A percentile compares a stretch with the other conserved stretches of the same genome.
Evolutionary conservation across 2,888 invertebrate species (phyloP).

Genomic region (Xiphydria camelus): DNA sequence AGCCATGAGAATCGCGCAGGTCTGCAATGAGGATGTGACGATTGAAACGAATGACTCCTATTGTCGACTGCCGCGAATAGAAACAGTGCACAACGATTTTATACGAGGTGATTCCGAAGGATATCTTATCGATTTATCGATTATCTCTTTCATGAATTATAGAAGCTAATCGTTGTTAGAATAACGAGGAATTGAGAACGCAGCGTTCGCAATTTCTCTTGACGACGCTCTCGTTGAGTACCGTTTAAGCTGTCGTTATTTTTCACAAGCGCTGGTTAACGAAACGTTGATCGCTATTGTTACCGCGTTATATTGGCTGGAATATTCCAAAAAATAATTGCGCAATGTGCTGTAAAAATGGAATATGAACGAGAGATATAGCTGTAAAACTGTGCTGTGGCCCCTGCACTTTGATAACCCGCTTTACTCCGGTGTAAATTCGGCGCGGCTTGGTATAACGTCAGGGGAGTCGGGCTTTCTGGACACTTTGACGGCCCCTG

Average conservation of each 20-base stretch:
- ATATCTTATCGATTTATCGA: neutral
- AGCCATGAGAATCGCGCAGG: constrained; percentile 46
- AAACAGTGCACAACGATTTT: neutral
- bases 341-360: too few species aligned
- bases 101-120: too few species aligned
- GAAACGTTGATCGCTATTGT: too few species aligned
- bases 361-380: too few species aligned
- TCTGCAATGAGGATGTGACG: constrained; percentile 54
- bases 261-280: too few species aligned
- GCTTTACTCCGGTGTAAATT: too few species aligned
- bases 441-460: too few species aligned
- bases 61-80: constrained; percentile 41
- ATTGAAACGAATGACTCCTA: constrained; percentile 52
- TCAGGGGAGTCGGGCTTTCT: too few species aligned
- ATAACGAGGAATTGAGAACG: neutral
- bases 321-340: too few species aligned
- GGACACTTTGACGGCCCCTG: too few species aligned
- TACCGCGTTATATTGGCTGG: neutral
- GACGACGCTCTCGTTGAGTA: neutral
- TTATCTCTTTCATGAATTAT: neutral
- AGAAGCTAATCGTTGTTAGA: neutral
- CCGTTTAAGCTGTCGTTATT: neutral
- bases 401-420: too few species aligned
- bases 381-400: too few species aligned
- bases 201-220: neutral